Conservation (phyloP, 1,140 invertebrate species). For the Temnothorax curvispinosus region DNA sequence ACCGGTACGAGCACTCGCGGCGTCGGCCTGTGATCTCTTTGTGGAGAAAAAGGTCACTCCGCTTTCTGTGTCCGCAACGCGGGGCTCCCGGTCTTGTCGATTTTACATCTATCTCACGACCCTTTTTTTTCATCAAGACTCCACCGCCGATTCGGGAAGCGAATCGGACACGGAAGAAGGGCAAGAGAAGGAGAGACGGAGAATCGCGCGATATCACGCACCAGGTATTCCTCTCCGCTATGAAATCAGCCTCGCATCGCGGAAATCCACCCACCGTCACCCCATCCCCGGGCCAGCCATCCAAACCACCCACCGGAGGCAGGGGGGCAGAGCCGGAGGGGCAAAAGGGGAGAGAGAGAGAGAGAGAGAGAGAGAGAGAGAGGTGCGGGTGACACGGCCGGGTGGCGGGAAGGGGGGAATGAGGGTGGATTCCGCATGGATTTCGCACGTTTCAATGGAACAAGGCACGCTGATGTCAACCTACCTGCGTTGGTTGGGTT, state of each 20-base stretch:
- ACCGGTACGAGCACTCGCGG: not conserved
- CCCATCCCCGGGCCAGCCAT: constrained; percentile 45
- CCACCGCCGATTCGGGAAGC: constrained; percentile 18
- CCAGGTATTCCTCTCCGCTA: constrained; percentile 54
- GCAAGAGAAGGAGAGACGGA: not conserved
- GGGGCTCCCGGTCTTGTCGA: constrained; percentile 17
- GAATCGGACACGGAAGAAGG: constrained; percentile 25
- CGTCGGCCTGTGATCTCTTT: constrained; percentile 8
- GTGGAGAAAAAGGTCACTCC: constrained; percentile 32
- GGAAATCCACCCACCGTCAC: constrained; percentile 63
- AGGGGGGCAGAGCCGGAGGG: not conserved
- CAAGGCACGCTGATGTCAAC: constrained; percentile 80
- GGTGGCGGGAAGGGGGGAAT: not conserved
- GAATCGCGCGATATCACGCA: constrained; percentile 54
- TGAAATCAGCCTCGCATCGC: constrained; percentile 62
- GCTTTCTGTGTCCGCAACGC: constrained; percentile 11
- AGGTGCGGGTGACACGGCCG: constrained; percentile 22
- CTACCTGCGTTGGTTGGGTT: constrained; percentile 80
- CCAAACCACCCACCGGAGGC: constrained; percentile 4
- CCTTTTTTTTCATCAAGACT: constrained; percentile 64
- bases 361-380: constrained; percentile 46
- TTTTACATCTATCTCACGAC: constrained; percentile 41
- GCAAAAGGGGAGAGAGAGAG: constrained; percentile 24
- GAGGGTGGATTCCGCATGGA: constrained; percentile 76
- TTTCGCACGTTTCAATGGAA: constrained; percentile 81